A percentile compares a stretch with the other conserved stretches of the same genome.
phyloP scores from a whole-genome alignment of 2,113 vertebrate species.

The Cheirogaleus medius region DNA sequence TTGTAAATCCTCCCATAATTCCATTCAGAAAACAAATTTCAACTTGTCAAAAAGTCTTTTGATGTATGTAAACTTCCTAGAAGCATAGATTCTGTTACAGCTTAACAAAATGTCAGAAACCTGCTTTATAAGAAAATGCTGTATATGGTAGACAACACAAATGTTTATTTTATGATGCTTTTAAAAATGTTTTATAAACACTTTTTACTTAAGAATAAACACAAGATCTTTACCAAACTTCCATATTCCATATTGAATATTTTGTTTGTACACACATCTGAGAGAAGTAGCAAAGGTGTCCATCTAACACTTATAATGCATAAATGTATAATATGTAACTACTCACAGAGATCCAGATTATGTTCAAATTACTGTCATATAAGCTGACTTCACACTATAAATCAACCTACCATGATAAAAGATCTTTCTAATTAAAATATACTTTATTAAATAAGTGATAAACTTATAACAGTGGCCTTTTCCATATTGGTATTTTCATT shows the following conservation, averaged over 20 bases:
- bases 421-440: conserved; percentile 24
- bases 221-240: conserved; percentile 6
- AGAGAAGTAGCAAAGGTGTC: not conserved
- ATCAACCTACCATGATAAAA: not conserved
- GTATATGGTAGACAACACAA: not conserved
- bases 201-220: conserved; percentile 45
- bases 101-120: conserved; percentile 57
- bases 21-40: conserved; percentile 31
- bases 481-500: not conserved
- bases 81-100: conserved; percentile 24
- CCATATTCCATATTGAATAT: not conserved
- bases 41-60: conserved; percentile 47
- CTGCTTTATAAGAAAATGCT: conserved; percentile 60
- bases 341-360: not conserved
- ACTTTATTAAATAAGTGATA: conserved; percentile 4
- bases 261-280: conserved; percentile 33
- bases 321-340: not conserved
- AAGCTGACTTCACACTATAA: not conserved
- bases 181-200: conserved; percentile 31
- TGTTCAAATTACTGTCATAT: not conserved
- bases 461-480: not conserved
- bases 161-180: conserved; percentile 15
- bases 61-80: conserved; percentile 37
- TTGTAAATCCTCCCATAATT: conserved; percentile 45
- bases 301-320: not conserved